Evolutionary conservation across 2,888 invertebrate species (phyloP), one percentile per base, ranked within the genome.

Genomic region (Drosophila histrio): DNA sequence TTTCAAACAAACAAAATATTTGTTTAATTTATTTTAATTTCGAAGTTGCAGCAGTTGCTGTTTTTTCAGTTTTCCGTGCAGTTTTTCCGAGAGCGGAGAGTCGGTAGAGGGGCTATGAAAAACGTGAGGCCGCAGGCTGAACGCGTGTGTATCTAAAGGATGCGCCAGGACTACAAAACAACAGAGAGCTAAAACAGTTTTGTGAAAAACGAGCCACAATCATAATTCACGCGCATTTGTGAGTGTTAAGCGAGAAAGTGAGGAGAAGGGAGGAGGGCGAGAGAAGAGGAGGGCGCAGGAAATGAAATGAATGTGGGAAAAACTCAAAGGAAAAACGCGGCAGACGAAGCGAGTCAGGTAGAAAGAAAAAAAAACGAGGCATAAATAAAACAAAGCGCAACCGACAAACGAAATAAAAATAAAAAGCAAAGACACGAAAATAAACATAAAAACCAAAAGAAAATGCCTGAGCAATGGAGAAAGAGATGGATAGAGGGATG

Each of bases 1-100:
- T 87, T 81, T 79, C 61, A 62, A 87, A 87, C 81, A 75, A 82
- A 82, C 86, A 87, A 82, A 87, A 86, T 82, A 88, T 82, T 82
- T 82, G 88, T 88, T 82, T 82, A 82, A 88, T 82, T 82, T 82
- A 88, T 82, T 82, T 82, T 82, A 88, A 82, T 88, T 82, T 82
- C 63, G 59, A 86, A 88, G 67, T 86, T 80, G 78, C 80, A 70
- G 84, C 84, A 66, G 80, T 70, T 68, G 83, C 52, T 47, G 46
- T 53, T 52, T 52, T 39, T 58, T 30, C 39, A 52, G 28, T 50
- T 64, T 64, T 53, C 46, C 46, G 43, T 61, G 44, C 50, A 66
- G 13, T 69, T 69, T 67, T 61, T 39, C 47, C 44, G 8, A 17
- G 15, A 30, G 1, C n/a, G 28, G 34, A 28, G 39, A 13, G 8